These are phyloP conservation scores for Drosophila prolongata DNA, from an alignment of 2,888 invertebrate species.

Conservation along the genomic window DNA sequence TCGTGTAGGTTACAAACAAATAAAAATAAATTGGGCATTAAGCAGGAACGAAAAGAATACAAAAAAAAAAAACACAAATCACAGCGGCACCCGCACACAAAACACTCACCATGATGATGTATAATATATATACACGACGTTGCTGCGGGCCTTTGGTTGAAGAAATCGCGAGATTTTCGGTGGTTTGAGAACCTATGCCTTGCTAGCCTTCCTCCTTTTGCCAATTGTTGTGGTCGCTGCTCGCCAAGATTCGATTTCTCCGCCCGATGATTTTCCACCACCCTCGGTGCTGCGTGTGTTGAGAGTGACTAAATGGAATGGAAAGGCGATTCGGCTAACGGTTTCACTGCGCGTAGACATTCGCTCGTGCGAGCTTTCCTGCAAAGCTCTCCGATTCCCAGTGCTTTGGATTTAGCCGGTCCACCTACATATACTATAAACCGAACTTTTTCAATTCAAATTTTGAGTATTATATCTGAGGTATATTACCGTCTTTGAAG, in stretches of 20 bases:
- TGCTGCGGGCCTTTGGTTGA: conserved; percentile 52
- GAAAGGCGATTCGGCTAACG: conserved; percentile 58
- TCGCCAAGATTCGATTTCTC: conserved; percentile 11
- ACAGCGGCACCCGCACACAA: conserved; percentile 23
- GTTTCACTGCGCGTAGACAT: conserved; percentile 61
- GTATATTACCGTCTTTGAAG: too few species aligned
- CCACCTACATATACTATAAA: not conserved
- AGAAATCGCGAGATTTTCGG: conserved; percentile 57
- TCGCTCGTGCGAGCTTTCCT: conserved; percentile 53
- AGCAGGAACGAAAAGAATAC: conserved; percentile 45
- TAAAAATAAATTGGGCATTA: conserved; percentile 57
- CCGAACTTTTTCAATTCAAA: conserved; percentile 5
- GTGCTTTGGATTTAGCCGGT: conserved; percentile 47
- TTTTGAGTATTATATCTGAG: conserved; percentile 6
- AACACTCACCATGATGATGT: conserved; percentile 72
- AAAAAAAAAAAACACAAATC: conserved; percentile 18
- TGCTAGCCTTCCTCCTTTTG: conserved; percentile 13
- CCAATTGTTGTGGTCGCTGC: conserved; percentile 22
- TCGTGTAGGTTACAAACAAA: conserved; percentile 23
- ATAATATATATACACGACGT: conserved; percentile 61
- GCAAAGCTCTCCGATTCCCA: conserved; percentile 21
- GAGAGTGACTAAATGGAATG: conserved; percentile 63
- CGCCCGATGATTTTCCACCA: conserved; percentile 51
- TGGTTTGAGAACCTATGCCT: conserved; percentile 17
- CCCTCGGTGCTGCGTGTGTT: conserved; percentile 60